Conservation (phyloP, 2,888 invertebrate species). For the Gryllus longicercus region DNA sequence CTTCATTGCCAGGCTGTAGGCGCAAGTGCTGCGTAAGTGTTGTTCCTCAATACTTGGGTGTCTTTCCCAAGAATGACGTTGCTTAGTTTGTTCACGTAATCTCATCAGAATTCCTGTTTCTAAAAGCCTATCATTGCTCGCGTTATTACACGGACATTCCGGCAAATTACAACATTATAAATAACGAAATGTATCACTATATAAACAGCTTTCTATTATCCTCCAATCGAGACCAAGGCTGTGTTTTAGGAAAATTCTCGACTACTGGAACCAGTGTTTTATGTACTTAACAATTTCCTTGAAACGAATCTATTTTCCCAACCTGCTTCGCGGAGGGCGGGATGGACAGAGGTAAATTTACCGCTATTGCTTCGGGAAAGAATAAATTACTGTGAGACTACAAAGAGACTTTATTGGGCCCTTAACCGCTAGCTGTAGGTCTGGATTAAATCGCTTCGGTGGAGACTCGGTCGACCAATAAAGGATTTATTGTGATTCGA, state of each 20-base stretch:
- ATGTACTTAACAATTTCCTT: not conserved
- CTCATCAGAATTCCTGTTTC: no score
- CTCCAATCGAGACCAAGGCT: no score
- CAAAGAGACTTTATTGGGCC: not conserved
- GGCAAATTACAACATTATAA: no score
- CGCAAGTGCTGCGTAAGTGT: no score
- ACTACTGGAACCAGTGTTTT: not conserved
- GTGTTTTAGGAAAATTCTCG: no score
- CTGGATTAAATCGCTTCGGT: not conserved
- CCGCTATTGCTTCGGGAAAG: not conserved
- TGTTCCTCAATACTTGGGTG: no score
- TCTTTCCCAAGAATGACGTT: no score
- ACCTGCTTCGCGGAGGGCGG: not conserved
- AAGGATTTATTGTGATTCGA: slow-evolving; percentile 1
- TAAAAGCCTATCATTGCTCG: no score
- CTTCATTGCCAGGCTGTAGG: not conserved
- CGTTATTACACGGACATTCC: no score
- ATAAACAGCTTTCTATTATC: no score
- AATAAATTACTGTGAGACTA: not conserved
- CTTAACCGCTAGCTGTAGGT: not conserved
- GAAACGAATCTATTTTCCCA: not conserved
- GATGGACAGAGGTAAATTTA: not conserved
- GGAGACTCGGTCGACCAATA: not conserved
- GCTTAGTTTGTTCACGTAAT: no score
- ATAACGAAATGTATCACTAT: no score